phyloP scores from a whole-genome alignment of 1,140 invertebrate species.

The Oscheius sp. region DNA sequence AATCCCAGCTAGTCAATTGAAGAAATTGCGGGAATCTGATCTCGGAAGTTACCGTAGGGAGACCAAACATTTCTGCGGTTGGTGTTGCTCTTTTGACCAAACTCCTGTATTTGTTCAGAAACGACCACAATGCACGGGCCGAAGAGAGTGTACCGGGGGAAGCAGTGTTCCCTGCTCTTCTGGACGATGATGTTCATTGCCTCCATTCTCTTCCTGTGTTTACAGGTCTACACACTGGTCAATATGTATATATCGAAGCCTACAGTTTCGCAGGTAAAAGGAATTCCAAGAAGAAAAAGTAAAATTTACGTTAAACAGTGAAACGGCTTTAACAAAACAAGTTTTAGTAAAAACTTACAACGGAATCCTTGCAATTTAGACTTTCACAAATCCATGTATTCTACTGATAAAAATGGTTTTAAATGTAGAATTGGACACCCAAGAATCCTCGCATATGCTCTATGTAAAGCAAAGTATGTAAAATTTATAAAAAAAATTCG shows the following conservation, averaged over 20 bases:
- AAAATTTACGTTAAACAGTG: too few relatives aligned
- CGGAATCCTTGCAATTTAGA: too few relatives aligned
- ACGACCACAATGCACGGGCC: slow-evolving; percentile 15
- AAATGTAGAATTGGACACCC: too few relatives aligned
- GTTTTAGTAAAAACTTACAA: too few relatives aligned
- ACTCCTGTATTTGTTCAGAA: neutral
- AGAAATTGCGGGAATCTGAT: neutral
- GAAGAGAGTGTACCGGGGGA: slow-evolving; percentile 5
- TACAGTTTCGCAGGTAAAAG: slow-evolving; percentile 4
- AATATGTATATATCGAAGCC: neutral
- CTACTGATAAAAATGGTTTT: too few relatives aligned
- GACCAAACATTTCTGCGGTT: slow-evolving; percentile 8
- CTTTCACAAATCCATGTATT: too few relatives aligned
- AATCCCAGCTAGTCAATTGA: slow-evolving; percentile 3
- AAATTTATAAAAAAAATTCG: neutral
- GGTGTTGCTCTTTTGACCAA: neutral
- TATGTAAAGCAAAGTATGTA: too few relatives aligned
- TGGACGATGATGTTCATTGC: neutral
- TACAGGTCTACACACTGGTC: neutral
- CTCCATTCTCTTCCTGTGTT: neutral
- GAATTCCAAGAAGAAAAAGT: too few relatives aligned
- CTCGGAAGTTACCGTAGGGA: neutral
- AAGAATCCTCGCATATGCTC: too few relatives aligned
- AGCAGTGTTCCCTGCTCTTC: neutral
- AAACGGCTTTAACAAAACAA: too few relatives aligned